Evolutionary conservation across 2,888 invertebrate species (phyloP).

Genomic region (Coleophora deauratella): DNA sequence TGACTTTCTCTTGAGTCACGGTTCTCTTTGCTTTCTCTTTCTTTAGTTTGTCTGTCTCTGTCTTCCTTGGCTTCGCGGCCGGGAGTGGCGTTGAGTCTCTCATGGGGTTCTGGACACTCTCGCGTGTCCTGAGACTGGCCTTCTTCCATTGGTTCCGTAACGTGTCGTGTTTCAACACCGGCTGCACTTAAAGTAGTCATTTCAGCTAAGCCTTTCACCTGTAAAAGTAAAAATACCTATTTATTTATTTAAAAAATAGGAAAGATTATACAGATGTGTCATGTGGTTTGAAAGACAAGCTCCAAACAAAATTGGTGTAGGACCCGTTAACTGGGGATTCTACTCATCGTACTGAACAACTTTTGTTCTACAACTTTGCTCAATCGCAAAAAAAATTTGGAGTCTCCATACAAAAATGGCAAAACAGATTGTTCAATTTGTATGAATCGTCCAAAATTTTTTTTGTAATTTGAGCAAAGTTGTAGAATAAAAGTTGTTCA

Average conservation of each 20-base stretch:
- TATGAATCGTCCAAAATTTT: too few relatives aligned
- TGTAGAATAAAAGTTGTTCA: too few relatives aligned
- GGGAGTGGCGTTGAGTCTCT: constrained; percentile 34
- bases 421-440: too few relatives aligned
- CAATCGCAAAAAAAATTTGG: too few relatives aligned
- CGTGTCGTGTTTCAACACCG: constrained; percentile 66
- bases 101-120: constrained; percentile 47
- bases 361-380: too few relatives aligned
- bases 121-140: constrained; percentile 50
- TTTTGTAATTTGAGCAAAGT: too few relatives aligned
- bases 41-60: constrained; percentile 49
- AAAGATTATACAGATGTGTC: too few relatives aligned
- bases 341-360: too few relatives aligned
- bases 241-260: not conserved
- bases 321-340: too few relatives aligned
- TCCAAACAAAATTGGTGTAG: too few relatives aligned
- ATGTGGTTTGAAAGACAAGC: too few relatives aligned
- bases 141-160: constrained; percentile 68
- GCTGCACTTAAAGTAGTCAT: constrained; percentile 88
- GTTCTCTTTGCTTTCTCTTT: constrained; percentile 50
- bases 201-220: constrained; percentile 92
- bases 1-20: constrained; percentile 47
- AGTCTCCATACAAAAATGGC: too few relatives aligned
- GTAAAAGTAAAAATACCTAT: constrained; percentile 17
- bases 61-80: constrained; percentile 44